Evolutionary conservation across 2,888 invertebrate species (phyloP), one percentile per base, ranked within the genome.

Genomic region (Vanessa cardui): DNA sequence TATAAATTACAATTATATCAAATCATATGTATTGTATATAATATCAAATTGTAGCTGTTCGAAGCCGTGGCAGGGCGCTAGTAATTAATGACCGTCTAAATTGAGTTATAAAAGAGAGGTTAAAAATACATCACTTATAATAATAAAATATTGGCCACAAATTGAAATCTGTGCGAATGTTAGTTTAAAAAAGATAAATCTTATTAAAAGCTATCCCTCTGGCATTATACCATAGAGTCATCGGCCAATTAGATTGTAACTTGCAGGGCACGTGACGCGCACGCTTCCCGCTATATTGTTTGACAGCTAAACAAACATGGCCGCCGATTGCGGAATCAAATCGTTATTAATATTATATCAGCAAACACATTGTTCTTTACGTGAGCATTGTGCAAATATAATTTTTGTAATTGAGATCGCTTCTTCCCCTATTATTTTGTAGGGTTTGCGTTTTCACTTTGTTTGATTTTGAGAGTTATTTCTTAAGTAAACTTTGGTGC

Each of bases 231-330:
- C 74, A 64, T 69, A 69, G 73, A 75, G 73, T 74, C 74, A 73
- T 76, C 73, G 72, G 72, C 80, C 83, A 82, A 87, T 86, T 85
- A 87, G 84, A 89, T 89, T 85, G 86, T 83, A 86, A 84, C 79
- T 81, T 81, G 81, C 82, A 78, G 78, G 83, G 62, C 89, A 83
- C 90, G 89, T 86, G 89, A 39, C 88, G 73, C 83, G 84, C 88
- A 79, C 81, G 87, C 84, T 87, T 73, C 79, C 70, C 61, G 69
- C 77, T 76, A 77, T 77, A 80, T 80, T 81, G 78, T 85, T 83
- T 88, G 88, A 89, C 89, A 89, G 88, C 89, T 90, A 90, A 83
- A 86, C 83, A 88, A 90, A 90, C 89, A 90, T 88, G 88, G 88
- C 84, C 65, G 73, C 80, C 81, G 89, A 89, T 90, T 87, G 82